Evolutionary conservation across 2,113 vertebrate genomes (phyloP).

Genomic region (Heterotilapia buettikoferi): DNA sequence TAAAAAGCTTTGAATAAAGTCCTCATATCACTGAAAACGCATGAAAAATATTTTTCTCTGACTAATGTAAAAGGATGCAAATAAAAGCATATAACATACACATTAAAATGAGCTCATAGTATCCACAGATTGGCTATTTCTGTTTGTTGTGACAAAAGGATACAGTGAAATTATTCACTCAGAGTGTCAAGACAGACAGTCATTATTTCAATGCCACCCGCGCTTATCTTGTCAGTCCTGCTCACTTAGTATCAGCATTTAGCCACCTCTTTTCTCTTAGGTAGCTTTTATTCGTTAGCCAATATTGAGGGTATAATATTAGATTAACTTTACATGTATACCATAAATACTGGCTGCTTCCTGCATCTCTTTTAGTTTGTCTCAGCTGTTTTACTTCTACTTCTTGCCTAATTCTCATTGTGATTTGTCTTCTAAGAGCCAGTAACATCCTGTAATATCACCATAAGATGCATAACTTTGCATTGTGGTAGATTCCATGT

Average conservation of each 20-base stretch:
- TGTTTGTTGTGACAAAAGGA: neutral
- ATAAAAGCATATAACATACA: neutral
- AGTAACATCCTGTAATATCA: neutral
- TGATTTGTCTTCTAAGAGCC: neutral
- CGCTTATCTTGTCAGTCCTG: neutral
- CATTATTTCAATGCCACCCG: neutral
- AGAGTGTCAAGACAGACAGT: neutral
- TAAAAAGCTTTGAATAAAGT: neutral
- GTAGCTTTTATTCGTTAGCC: neutral
- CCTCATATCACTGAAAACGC: accelerated
- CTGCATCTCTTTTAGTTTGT: neutral
- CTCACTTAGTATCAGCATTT: neutral
- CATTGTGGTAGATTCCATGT: neutral
- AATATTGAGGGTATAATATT: neutral
- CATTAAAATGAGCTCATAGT: neutral
- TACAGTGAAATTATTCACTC: neutral
- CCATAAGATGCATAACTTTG: neutral
- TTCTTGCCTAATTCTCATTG: neutral
- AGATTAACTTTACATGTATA: neutral
- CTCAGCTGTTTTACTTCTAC: neutral
- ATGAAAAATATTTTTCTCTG: neutral
- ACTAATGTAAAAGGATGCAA: neutral
- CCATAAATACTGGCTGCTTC: neutral
- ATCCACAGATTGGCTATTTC: neutral
- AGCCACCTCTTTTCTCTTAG: neutral